phyloP scores from a whole-genome alignment of 2,113 vertebrate species.

The Urocitellus parryii region DNA sequence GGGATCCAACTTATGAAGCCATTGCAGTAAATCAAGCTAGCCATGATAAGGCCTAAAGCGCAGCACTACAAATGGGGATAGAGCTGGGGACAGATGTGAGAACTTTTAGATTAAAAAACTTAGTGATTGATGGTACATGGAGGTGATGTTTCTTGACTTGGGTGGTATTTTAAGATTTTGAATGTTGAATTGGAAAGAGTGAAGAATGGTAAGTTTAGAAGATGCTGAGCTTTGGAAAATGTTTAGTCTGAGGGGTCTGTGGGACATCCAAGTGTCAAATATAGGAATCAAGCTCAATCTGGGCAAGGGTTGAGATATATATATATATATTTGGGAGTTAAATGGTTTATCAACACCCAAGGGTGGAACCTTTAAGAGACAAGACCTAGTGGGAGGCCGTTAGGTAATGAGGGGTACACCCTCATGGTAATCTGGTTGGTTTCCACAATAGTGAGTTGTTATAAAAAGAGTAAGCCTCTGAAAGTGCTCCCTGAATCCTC shows the following conservation, averaged over 20 bases:
- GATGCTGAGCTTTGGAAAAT: not conserved
- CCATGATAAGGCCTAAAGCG: not conserved
- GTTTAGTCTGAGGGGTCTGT: not conserved
- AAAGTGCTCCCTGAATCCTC: not conserved
- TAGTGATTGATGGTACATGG: not conserved
- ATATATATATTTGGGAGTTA: not conserved
- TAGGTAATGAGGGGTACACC: too few relatives aligned
- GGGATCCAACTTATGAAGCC: not conserved
- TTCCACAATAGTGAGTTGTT: not conserved
- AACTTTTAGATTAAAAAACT: not conserved
- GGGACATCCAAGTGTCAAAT: not conserved
- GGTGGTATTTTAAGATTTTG: constrained; percentile 4
- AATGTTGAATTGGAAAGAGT: not conserved
- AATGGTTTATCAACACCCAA: not conserved
- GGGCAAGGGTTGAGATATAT: not conserved
- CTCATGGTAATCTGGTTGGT: not conserved
- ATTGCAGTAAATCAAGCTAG: constrained; percentile 18
- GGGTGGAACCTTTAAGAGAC: not conserved
- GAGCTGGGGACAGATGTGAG: not conserved
- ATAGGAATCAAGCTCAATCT: not conserved
- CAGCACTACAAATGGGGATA: too few relatives aligned
- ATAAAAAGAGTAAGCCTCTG: not conserved
- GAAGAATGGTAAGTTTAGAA: not conserved
- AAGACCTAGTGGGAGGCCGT: not conserved
- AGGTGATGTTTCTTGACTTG: not conserved